These are phyloP conservation scores for Isichthys henryi DNA, from an alignment of 2,113 vertebrate genomes.

Conservation along the genomic window DNA sequence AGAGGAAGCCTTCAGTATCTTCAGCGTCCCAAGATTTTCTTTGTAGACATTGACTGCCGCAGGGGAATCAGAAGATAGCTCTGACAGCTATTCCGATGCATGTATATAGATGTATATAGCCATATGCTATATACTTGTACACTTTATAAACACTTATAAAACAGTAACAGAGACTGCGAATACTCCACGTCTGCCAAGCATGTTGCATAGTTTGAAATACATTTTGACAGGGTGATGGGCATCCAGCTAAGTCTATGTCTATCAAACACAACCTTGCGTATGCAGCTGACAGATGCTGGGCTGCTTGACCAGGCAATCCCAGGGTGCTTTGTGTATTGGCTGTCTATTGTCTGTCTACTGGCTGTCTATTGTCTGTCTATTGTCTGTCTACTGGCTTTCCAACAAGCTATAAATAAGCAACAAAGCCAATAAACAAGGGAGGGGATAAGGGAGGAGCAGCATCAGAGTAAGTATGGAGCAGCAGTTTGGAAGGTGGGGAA, in stretches of 20 bases:
- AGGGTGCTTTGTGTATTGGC: slow-evolving; percentile 74
- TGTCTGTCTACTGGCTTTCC: slow-evolving; percentile 42
- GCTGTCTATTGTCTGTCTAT: slow-evolving; percentile 40
- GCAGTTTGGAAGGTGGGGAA: slow-evolving; percentile 70
- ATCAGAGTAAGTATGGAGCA: slow-evolving; percentile 76
- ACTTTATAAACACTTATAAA: not conserved
- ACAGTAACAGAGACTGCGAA: slow-evolving; percentile 3
- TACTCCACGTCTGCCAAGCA: not conserved
- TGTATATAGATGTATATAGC: not conserved
- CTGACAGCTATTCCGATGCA: not conserved
- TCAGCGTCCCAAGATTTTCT: slow-evolving; percentile 77
- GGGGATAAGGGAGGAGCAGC: slow-evolving; percentile 67
- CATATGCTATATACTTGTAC: not conserved
- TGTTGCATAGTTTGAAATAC: slow-evolving; percentile 21
- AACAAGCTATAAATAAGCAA: slow-evolving; percentile 57
- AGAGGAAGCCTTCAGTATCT: slow-evolving; percentile 76
- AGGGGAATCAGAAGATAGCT: slow-evolving; percentile 10
- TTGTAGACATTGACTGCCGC: slow-evolving; percentile 74
- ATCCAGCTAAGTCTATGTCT: slow-evolving; percentile 61
- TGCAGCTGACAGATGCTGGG: slow-evolving; percentile 77
- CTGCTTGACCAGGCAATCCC: slow-evolving; percentile 70
- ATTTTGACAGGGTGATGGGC: slow-evolving; percentile 21
- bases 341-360: slow-evolving; percentile 1
- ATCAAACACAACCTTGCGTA: slow-evolving; percentile 77
- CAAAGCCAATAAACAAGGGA: slow-evolving; percentile 75